Evolutionary conservation across 92 coral and sea anemone genomes (phyloP).

Genomic region (Bergia sp.): DNA sequence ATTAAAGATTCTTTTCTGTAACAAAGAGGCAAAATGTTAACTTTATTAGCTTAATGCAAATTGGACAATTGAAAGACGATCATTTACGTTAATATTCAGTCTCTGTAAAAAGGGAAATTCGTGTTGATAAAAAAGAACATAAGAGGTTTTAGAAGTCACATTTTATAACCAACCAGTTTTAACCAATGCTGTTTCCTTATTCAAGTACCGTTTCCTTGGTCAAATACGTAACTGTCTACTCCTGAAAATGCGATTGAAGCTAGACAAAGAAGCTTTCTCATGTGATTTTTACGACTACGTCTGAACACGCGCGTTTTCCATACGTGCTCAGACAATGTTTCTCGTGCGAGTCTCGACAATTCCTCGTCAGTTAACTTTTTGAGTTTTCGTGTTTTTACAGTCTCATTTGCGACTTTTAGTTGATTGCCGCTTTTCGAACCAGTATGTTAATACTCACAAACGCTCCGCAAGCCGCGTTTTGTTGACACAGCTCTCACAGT

Average conservation of each 20-base stretch:
- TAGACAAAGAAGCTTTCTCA: no score
- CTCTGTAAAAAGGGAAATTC: not conserved
- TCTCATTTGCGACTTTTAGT: not conserved
- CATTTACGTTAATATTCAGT: not conserved
- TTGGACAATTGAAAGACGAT: not conserved
- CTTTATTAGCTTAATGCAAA: not conserved
- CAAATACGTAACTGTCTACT: no score
- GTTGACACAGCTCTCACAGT: conserved; percentile 51
- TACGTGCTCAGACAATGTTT: not conserved
- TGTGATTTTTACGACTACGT: not conserved
- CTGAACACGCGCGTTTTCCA: not conserved
- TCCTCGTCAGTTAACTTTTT: not conserved
- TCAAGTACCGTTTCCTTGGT: no score
- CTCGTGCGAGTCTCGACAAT: no score
- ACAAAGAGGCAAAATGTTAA: not conserved
- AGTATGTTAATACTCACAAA: conserved; percentile 52
- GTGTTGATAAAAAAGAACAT: not conserved
- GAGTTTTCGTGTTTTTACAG: not conserved
- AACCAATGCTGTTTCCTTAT: no score
- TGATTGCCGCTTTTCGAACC: conserved; percentile 11
- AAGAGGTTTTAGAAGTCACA: not conserved
- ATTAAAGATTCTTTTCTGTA: not conserved
- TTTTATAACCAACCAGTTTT: no score
- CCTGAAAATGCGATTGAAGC: no score
- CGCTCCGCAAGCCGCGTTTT: conserved; percentile 51